Percentiles rank a stretch among this genome's conserved stretches.
Evolutionary conservation across 1,140 invertebrate genomes (phyloP).

Genomic region (Caenorhabditis brenneri): DNA sequence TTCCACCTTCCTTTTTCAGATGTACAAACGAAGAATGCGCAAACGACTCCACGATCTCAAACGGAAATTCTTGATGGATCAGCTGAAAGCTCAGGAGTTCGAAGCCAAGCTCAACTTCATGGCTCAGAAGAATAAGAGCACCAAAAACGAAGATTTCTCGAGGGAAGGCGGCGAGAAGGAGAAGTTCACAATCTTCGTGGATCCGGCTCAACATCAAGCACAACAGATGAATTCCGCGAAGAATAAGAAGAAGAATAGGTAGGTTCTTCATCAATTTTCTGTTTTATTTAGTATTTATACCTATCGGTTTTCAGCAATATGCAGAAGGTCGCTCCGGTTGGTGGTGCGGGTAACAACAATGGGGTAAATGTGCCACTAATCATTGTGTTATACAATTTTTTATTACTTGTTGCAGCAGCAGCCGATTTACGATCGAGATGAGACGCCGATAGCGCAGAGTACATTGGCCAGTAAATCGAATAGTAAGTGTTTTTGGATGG

Average conservation of each 20-base stretch:
- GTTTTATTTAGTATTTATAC: too few relatives aligned
- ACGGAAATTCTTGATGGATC: slow-evolving; percentile 2
- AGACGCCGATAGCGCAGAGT: slow-evolving; percentile 33
- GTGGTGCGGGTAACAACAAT: neutral
- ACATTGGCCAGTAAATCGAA: slow-evolving; percentile 8
- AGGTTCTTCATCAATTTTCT: too few relatives aligned
- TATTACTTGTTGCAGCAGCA: neutral
- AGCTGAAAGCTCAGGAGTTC: neutral
- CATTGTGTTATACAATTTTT: slow-evolving; percentile 24
- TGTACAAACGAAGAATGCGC: slow-evolving; percentile 25
- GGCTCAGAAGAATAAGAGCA: slow-evolving; percentile 19
- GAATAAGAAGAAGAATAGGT: slow-evolving; percentile 18
- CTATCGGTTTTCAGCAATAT: neutral
- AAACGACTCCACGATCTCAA: neutral
- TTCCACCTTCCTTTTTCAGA: neutral
- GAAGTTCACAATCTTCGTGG: neutral
- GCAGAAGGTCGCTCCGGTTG: neutral
- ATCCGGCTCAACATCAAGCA: neutral
- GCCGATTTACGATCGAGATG: slow-evolving; percentile 31
- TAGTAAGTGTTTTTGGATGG: neutral
- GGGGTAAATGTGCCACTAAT: neutral
- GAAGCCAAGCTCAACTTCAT: neutral
- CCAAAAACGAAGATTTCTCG: neutral
- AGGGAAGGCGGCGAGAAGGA: neutral
- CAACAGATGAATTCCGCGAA: neutral